A percentile compares a stretch with the other conserved stretches of the same genome.
Conservation (phyloP, 2,888 invertebrate genomes). For the Cephus pygmeus region DNA sequence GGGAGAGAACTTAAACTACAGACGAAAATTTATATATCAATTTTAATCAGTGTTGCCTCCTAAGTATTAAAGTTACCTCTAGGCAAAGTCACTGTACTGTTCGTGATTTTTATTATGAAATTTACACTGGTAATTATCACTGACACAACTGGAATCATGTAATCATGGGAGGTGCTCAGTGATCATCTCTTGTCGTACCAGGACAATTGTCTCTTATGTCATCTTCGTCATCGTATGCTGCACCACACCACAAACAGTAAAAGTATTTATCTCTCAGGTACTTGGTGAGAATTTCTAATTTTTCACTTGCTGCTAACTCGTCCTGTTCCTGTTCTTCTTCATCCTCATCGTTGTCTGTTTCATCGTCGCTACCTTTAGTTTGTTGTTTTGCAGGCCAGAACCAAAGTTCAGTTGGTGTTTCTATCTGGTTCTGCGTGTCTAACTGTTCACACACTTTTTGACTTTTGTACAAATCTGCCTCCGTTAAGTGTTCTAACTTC, state of each 20-base stretch:
- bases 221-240: constrained; percentile 72
- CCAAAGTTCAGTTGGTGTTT: constrained; percentile 69
- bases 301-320: constrained; percentile 66
- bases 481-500: constrained; percentile 65
- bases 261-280: constrained; percentile 78
- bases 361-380: constrained; percentile 36
- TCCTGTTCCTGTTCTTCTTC: constrained; percentile 52
- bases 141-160: too few relatives aligned
- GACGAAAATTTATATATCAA: neutral
- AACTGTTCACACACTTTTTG: constrained; percentile 70
- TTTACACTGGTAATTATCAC: too few relatives aligned
- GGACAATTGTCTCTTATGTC: constrained; percentile 76
- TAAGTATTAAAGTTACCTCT: neutral
- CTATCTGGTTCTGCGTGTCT: constrained; percentile 71
- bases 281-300: constrained; percentile 71
- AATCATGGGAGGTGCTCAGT: constrained; percentile 55
- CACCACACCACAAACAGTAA: constrained; percentile 86
- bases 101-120: too few relatives aligned
- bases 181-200: constrained; percentile 74
- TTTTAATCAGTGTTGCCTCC: neutral
- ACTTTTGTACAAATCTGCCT: constrained; percentile 67
- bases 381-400: constrained; percentile 71
- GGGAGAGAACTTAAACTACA: constrained; percentile 13
- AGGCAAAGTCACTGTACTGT: too few relatives aligned
- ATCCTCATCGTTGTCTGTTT: constrained; percentile 54